Base-by-base conservation (phyloP, 2,797 vertebrate genomes). In the Cottoperca gobio region DNA sequence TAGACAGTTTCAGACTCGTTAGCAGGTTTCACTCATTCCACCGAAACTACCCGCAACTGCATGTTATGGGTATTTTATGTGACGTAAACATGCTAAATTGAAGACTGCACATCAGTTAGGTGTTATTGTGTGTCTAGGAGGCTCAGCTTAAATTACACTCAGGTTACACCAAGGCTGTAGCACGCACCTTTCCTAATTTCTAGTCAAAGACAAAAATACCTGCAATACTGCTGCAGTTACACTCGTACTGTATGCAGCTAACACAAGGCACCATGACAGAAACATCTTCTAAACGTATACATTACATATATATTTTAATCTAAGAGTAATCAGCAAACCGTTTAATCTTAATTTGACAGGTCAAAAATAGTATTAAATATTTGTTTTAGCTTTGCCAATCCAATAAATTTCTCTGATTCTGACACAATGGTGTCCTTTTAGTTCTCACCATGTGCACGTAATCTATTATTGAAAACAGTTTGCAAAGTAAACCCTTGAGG, bases 1-100 rank as follows among this genome's bases (percentile, higher is more conserved):
- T 76, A 74, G 62, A 62, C 67, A 50, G 77, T 73, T 81, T 78
- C 85, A 89, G 83, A 78, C 88, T 81, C 90, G 90, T 81, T 78
- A 59, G 78, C 90, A 89, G 31, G 90, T 86, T 91, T 84, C 58
- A 71, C 46, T 81, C 65, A 66, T 53, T 81, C 46, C 42, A 55
- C 73, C 40, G 40, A 55, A 82, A 76, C 68, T 46, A 68, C 62
- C 17, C 48, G 9, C 57, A 81, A 81, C 31, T 74, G 24, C 57
- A 43, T 16, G 53, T 82, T 58, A 59, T 9, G 5, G 50, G 23
- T 28, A 52, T 6, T 45, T 77, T 48, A 59, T 6, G 9, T 53
- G n/a, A 42, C 17, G 39, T 82, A 73, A 81, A 82, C 37, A 31
- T 26, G 40, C 59, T 49, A 49, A 67, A 70, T 64, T 73, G 48